Evolutionary conservation across 2,888 invertebrate species (phyloP), one percentile per base, ranked within the genome.

Genomic region (Eurytoma californica): DNA sequence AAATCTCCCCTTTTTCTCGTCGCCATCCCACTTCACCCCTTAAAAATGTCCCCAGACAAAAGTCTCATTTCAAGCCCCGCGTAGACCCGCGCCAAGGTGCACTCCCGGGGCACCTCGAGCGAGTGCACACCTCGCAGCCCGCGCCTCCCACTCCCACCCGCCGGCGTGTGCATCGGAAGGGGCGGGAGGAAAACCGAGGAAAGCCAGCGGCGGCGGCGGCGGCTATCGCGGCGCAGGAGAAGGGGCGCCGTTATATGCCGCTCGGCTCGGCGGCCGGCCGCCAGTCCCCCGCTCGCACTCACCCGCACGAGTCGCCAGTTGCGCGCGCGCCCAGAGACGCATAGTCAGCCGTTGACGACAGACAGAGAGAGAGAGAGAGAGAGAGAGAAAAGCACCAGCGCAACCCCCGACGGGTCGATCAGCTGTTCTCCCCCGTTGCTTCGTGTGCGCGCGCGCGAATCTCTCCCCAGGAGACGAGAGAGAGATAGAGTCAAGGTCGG

Each of bases 211-310:
- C 39, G 39, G 39, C 39, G 39, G 39, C 39, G 39, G 20, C 66
- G 47, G n/a, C 30, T 0, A 24, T 7, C 9, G 53, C 51, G 65
- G 28, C 53, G 9, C 51, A 47, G 69, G 63, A 63, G 68, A 69
- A 57, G 67, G 53, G 58, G 74, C 61, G 79, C 69, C 75, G 80
- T 80, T 82, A 83, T 83, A 82, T 75, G 75, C 81, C 72, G 39
- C 79, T 67, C 61, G 80, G 28, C 79, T 74, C 74, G 74, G 68
- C 67, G 66, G 76, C 79, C 80, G 61, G 61, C 69, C 79, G 81
- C 61, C 82, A 82, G 82, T 82, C 60, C 58, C 18, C 57, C 74
- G 77, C 61, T 53, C 80, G 82, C 72, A 79, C 67, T 77, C 72
- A 79, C 67, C 75, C 58, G 69, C 67, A 69, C 72, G 63, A 75